A percentile compares a stretch with the other conserved stretches of the same genome.
Evolutionary conservation across 2,888 invertebrate species (phyloP).

Genomic region (Catocala fraxini): DNA sequence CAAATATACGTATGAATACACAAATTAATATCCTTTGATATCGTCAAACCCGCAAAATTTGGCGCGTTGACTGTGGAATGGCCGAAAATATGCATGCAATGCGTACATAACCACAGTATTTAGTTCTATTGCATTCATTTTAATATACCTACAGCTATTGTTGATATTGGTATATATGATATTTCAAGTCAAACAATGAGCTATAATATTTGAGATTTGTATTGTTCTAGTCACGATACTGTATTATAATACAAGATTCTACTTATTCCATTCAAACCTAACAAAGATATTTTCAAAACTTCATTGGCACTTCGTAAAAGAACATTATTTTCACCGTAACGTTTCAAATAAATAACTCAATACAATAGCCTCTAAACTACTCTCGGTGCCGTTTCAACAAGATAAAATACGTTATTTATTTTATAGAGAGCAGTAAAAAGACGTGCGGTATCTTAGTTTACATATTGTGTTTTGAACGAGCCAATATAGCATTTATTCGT

Average conservation of each 20-base stretch:
- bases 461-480: constrained; percentile 53
- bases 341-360: constrained; percentile 25
- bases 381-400: constrained; percentile 25
- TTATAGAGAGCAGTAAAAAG: constrained; percentile 63
- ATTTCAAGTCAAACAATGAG: too few species aligned
- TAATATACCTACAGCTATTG: too few species aligned
- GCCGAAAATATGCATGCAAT: too few species aligned
- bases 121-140: too few species aligned
- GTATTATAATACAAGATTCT: not conserved
- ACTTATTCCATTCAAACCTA: not conserved
- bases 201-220: too few species aligned
- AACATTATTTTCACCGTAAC: constrained; percentile 10
- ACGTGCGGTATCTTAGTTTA: constrained; percentile 60
- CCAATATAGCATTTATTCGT: constrained; percentile 38
- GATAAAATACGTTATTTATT: constrained; percentile 70
- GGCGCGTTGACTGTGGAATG: too few species aligned
- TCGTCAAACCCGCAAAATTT: too few species aligned
- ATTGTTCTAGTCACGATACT: too few species aligned
- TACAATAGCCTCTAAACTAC: constrained; percentile 24
- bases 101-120: too few species aligned
- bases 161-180: too few species aligned
- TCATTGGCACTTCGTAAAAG: not conserved
- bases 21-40: too few species aligned
- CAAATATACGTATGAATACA: too few species aligned
- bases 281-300: not conserved